These are phyloP conservation scores for Erethizon dorsatum DNA, from an alignment of 2,797 vertebrate genomes.

Conservation along the genomic window DNA sequence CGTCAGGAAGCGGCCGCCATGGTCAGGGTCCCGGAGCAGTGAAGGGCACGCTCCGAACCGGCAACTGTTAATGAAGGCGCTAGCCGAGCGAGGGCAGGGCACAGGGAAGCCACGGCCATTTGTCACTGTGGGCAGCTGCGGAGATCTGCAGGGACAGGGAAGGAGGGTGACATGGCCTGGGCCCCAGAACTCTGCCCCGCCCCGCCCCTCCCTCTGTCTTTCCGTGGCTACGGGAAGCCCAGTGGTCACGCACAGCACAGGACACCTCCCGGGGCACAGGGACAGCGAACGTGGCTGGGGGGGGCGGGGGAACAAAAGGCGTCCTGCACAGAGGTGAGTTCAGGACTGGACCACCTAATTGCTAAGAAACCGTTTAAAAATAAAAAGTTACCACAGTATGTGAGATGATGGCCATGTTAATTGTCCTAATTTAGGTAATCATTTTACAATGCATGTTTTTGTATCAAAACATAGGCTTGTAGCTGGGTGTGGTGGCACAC, in stretches of 20 bases:
- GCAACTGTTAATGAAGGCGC: neutral
- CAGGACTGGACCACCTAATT: neutral
- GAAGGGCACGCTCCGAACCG: neutral
- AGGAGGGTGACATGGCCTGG: neutral
- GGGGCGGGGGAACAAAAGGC: neutral
- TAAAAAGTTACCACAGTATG: neutral
- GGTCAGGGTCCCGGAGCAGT: neutral
- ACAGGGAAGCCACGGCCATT: neutral
- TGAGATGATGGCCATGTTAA: neutral
- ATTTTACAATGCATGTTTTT: neutral
- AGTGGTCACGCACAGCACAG: neutral
- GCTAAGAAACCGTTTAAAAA: neutral
- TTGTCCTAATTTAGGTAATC: neutral
- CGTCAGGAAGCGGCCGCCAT: neutral
- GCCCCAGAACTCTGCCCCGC: neutral
- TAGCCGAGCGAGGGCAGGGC: neutral
- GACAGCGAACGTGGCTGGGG: neutral
- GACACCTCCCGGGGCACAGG: neutral
- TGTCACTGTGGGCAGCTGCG: neutral
- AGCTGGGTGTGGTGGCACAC: neutral
- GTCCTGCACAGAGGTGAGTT: neutral
- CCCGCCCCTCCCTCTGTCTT: neutral
- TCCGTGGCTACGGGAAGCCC: neutral
- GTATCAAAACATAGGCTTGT: neutral
- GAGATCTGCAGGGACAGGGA: neutral